phyloP scores from a whole-genome alignment of 2,797 vertebrate species.

The Trematomus bernacchii region DNA sequence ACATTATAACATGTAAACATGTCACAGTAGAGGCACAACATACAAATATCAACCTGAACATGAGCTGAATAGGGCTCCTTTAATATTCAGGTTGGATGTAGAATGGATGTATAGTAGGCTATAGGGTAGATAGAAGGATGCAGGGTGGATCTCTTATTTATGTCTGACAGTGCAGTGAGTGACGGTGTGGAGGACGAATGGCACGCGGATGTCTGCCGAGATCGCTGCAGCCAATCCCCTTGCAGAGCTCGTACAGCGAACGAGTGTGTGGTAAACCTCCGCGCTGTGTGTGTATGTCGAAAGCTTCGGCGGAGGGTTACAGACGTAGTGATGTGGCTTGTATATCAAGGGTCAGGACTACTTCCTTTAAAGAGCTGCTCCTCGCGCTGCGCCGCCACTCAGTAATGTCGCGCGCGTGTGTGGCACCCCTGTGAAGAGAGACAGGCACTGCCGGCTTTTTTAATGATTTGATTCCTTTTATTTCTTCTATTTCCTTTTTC shows the following conservation, averaged over 20 bases:
- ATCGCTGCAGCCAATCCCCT: slow-evolving; percentile 82
- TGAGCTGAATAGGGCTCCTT: too few species aligned
- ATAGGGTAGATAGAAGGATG: too few species aligned
- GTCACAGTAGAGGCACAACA: too few species aligned
- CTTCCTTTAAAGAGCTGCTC: slow-evolving; percentile 90
- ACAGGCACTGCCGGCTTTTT: slow-evolving; percentile 88
- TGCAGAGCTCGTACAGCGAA: slow-evolving; percentile 47
- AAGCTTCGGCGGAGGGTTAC: slow-evolving; percentile 89
- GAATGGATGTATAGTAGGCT: too few species aligned
- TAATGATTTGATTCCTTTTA: slow-evolving; percentile 89
- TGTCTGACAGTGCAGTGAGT: slow-evolving; percentile 55
- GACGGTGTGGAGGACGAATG: slow-evolving; percentile 75
- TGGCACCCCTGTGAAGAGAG: slow-evolving; percentile 91
- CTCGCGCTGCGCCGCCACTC: slow-evolving; percentile 84
- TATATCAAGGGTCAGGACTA: slow-evolving; percentile 91
- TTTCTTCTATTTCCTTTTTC: slow-evolving; percentile 87
- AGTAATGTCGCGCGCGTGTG: slow-evolving; percentile 91
- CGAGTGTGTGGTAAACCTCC: slow-evolving; percentile 83
- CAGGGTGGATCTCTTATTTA: too few species aligned
- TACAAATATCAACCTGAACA: too few species aligned
- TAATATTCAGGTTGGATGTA: too few species aligned
- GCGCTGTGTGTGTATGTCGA: slow-evolving; percentile 84
- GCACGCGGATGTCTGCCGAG: slow-evolving; percentile 42
- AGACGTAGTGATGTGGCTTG: slow-evolving; percentile 89
- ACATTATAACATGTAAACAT: too few species aligned